These are phyloP conservation scores for Eriosoma lanigerum DNA, from an alignment of 1,140 invertebrate species.

Conservation along the genomic window DNA sequence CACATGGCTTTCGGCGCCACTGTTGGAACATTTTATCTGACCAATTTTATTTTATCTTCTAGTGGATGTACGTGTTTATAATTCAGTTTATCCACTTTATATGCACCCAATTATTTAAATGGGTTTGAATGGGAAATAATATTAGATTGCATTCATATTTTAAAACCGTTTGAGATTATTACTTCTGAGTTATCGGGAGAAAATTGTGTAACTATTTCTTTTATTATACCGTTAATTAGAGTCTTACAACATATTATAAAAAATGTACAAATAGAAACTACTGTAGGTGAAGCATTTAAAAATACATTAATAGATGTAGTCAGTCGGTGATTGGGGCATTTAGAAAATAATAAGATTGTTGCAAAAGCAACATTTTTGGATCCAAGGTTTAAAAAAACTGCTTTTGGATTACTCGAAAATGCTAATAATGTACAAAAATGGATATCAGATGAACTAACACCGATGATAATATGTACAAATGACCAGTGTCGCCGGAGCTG, in stretches of 20 bases:
- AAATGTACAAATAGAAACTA: background rate
- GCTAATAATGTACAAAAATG: background rate
- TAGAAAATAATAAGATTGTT: background rate
- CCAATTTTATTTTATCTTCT: no score
- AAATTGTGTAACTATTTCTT: conserved; percentile 56
- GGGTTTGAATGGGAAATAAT: conserved; percentile 12
- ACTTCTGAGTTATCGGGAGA: conserved; percentile 53
- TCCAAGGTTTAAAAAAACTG: conserved; percentile 30
- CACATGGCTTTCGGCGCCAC: no score
- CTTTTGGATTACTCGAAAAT: conserved; percentile 19
- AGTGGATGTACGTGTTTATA: no score
- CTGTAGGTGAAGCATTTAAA: background rate
- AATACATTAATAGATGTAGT: background rate
- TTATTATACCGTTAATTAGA: conserved; percentile 56
- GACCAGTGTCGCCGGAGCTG: no score
- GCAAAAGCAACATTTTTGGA: conserved; percentile 14
- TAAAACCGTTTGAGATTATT: conserved; percentile 31
- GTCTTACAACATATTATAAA: background rate
- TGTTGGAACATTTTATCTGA: no score
- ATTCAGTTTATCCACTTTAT: no score
- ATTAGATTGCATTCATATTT: conserved; percentile 22
- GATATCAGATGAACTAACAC: background rate
- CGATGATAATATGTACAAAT: no score
- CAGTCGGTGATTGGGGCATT: background rate
- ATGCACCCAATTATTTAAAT: conserved; percentile 31